Base-by-base conservation (phyloP, 2,797 vertebrate species). In the Meda fulgida region DNA sequence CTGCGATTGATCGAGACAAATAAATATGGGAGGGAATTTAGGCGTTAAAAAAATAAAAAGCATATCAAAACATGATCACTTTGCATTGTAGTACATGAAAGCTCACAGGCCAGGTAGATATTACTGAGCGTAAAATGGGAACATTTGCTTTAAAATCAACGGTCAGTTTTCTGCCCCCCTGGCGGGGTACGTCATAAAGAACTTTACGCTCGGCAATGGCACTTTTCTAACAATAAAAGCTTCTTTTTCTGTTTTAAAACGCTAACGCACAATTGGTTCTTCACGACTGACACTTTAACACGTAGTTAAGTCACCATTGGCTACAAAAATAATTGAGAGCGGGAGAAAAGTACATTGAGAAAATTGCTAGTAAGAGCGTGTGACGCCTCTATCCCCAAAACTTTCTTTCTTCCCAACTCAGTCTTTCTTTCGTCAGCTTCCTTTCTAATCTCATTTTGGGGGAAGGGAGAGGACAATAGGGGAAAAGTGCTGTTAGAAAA, bases 11-110 rank as follows among this genome's bases (percentile, higher is more conserved):
- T 63, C 23, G 65, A 85, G 55, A 55, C 93, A 95, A 95, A 96
- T 95, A 96, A 95, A 96, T 95, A 96, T 81, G 92, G 94, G 93
- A 92, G 92, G 93, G 92, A 88, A 80, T 75, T 70, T n/a, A 16
- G 73, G 46, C 69, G 93, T 93, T 78, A 89, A 85, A 53, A 26
- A 65, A 89, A 91, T 87, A 91, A 88, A 85, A 81, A 92, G 89
- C 84, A 87, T 86, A 91, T 86, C 79, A 90, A 83, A 91, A 90
- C 87, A 90, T 86, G 89, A 90, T 92, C 84, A 89, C 88, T 92
- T 92, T 90, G 93, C 91, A 91, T 89, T 92, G 92, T 91, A 91
- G 88, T 89, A 92, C 90, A 93, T 93, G 91, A 90, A 89, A 93
- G 89, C 87, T 85, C 84, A 90, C 86, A 90, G 58, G 60, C 60